Evolutionary conservation across 2,113 vertebrate genomes (phyloP).

Genomic region (Etheostoma cragini): DNA sequence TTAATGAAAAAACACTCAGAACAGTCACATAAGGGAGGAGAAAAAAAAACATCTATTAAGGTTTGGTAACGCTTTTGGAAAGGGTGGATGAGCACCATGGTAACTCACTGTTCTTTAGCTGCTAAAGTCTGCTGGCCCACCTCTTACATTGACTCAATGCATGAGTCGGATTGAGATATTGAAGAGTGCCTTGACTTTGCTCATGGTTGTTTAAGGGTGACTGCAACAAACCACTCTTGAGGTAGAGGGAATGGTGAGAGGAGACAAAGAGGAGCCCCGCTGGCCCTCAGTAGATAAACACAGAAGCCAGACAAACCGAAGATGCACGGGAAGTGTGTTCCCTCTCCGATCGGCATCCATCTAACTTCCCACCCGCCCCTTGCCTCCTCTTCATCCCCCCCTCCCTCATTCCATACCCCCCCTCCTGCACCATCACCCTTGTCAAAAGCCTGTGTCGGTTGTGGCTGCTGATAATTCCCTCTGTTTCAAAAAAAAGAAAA

Average conservation of each 20-base stretch:
- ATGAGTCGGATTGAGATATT: slow-evolving; percentile 45
- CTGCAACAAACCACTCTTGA: slow-evolving; percentile 32
- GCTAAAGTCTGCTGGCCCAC: slow-evolving; percentile 7
- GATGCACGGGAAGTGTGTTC: slow-evolving; percentile 40
- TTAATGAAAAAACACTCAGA: slow-evolving; percentile 78
- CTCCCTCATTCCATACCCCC: slow-evolving; percentile 18
- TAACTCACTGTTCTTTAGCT: slow-evolving; percentile 3
- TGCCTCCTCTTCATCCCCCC: slow-evolving; percentile 33
- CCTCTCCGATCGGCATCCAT: slow-evolving; percentile 17
- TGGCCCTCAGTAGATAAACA: slow-evolving; percentile 54
- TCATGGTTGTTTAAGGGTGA: background rate
- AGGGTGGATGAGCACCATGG: slow-evolving; percentile 58
- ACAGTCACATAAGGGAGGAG: slow-evolving; percentile 44
- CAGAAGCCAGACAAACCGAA: background rate
- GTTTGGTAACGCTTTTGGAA: slow-evolving; percentile 72
- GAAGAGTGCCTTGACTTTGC: background rate
- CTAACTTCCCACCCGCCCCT: slow-evolving; percentile 28
- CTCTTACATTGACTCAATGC: slow-evolving; percentile 2
- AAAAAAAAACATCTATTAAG: slow-evolving; percentile 55
- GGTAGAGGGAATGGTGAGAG: slow-evolving; percentile 22
- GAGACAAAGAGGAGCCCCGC: slow-evolving; percentile 46
- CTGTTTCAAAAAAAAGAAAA: slow-evolving; percentile 75
- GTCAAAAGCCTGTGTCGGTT: slow-evolving; percentile 62
- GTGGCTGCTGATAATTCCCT: slow-evolving; percentile 74
- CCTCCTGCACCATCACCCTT: slow-evolving; percentile 38